Percentiles rank a stretch among this genome's conserved stretches.
phyloP scores from a whole-genome alignment of 2,888 invertebrate genomes.

The Notocelia uddmanniana region DNA sequence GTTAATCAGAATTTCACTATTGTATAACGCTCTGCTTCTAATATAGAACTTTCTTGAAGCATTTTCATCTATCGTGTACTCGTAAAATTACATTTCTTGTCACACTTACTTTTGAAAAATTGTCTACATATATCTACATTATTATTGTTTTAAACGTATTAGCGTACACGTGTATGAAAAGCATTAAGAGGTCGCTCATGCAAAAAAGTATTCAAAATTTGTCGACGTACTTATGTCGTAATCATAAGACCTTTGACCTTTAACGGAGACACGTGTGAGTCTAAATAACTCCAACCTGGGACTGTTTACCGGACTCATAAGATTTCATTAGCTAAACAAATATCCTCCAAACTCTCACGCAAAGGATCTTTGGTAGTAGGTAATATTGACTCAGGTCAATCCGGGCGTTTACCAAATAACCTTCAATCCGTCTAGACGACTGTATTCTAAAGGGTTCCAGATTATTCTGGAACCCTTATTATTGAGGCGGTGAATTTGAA shows the following conservation, averaged over 20 bases:
- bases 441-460: slow-evolving; percentile 7
- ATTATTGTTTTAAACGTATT: background rate
- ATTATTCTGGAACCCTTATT: too few species aligned
- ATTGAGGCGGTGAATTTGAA: background rate
- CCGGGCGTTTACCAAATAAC: slow-evolving; percentile 24
- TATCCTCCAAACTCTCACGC: slow-evolving; percentile 6
- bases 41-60: background rate
- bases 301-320: slow-evolving; percentile 17
- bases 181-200: background rate
- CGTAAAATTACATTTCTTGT: background rate
- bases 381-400: slow-evolving; percentile 31
- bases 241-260: slow-evolving; percentile 2
- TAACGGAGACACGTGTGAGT: background rate
- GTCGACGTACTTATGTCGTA: too few species aligned
- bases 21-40: slow-evolving; percentile 3
- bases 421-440: slow-evolving; percentile 37
- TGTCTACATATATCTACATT: background rate
- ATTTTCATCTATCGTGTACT: background rate
- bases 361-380: slow-evolving; percentile 28
- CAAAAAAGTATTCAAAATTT: background rate
- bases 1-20: slow-evolving; percentile 19
- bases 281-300: slow-evolving; percentile 15
- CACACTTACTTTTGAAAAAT: background rate
- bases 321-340: slow-evolving; percentile 37
- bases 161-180: background rate